Conservation (phyloP, 2,888 invertebrate genomes). For the Pelosia muscerda region DNA sequence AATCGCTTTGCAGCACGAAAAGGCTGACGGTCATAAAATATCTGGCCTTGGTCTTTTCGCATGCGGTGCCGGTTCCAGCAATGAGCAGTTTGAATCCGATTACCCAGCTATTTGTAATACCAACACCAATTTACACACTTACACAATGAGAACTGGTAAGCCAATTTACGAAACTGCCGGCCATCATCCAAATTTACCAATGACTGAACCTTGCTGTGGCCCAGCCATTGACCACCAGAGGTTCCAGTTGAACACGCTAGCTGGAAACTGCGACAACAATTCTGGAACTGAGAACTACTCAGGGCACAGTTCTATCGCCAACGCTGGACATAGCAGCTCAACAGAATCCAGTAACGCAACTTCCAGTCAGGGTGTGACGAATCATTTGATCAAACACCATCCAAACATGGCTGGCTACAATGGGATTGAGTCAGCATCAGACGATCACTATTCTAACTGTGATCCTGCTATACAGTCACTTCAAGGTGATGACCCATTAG, state of each 20-base stretch:
- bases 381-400: conserved; percentile 84
- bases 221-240: conserved; percentile 79
- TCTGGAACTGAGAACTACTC: conserved; percentile 89
- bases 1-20: conserved; percentile 90
- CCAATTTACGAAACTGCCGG: conserved; percentile 90
- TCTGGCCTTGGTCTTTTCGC: conserved; percentile 93
- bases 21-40: conserved; percentile 88
- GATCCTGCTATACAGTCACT: conserved; percentile 83
- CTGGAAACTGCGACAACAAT: conserved; percentile 87
- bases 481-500: conserved; percentile 82
- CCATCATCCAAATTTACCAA: conserved; percentile 75
- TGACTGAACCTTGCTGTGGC: conserved; percentile 73
- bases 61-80: conserved; percentile 94
- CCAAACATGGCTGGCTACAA: conserved; percentile 79
- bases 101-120: conserved; percentile 95
- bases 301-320: conserved; percentile 87
- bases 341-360: conserved; percentile 85
- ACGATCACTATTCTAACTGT: conserved; percentile 85
- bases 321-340: conserved; percentile 84
- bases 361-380: conserved; percentile 83
- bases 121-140: conserved; percentile 94
- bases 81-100: conserved; percentile 93
- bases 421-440: conserved; percentile 83
- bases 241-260: conserved; percentile 85
- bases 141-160: conserved; percentile 92